Base-by-base conservation (phyloP, 2,113 vertebrate genomes). In the Cyphotilapia sp. region DNA sequence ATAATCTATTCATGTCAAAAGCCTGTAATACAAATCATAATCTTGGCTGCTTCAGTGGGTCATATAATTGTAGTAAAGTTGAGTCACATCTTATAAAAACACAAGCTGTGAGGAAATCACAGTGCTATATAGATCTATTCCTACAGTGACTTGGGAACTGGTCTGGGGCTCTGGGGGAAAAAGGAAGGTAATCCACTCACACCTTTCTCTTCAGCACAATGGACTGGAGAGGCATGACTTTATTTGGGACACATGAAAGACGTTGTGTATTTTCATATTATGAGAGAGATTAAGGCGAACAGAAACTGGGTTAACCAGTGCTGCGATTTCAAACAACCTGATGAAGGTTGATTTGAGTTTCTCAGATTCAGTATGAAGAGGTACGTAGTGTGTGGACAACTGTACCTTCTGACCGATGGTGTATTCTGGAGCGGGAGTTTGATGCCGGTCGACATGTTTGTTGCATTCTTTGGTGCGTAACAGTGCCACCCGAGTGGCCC, bases 391-490 rank as follows among this genome's bases (percentile, higher is more conserved):
- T 54, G 53, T 54, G 53, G 53, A 22, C 3, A 54, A 54, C 53
- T 22, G 10, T 54, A 54, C 10, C 53, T 24, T 54, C 2, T 12
- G n/a, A 54, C 53, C 2, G 1, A 1, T 22, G 10, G n/a, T 54
- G 53, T 54, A 54, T 12, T 54, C n/a, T 54, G 10, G 10, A 54
- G 53, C 1, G 3, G 53, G n/a, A 54, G n/a, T 24, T 54, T 24
- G 2, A 54, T 12, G 53, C n/a, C 10, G 0, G 53, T 24, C 0
- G 10, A 0, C 53, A 54, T 24, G n/a, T 24, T 54, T 54, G 53
- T 24, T 54, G 0, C 10, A 0, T 56, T 53, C 9, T 53, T 53
- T 53, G 49, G 9, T 53, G 19, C 0, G 0, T 56, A 56, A 24
- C 10, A 56, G 22, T 24, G 6, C 11, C 22, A 12, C 0, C 53